These are phyloP conservation scores for Callithrix jacchus DNA, from an alignment of 2,113 vertebrate species.

Conservation along the genomic window DNA sequence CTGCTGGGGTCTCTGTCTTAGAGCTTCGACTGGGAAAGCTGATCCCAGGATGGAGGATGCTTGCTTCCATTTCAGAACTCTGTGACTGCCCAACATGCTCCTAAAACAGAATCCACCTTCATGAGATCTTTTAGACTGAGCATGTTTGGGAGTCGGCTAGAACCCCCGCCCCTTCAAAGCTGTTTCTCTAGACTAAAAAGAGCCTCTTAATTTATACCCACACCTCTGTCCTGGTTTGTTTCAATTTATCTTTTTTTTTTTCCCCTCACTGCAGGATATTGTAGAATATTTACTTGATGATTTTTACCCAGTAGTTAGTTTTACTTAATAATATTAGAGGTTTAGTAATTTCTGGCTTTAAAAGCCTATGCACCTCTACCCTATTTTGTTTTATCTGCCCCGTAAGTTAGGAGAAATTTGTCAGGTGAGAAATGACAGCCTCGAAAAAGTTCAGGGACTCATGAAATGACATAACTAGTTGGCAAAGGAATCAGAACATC, in stretches of 20 bases:
- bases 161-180: background rate
- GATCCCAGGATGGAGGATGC: background rate
- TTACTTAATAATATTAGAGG: conserved; percentile 27
- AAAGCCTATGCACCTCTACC: background rate
- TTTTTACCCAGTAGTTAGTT: conserved; percentile 27
- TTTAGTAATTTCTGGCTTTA: conserved; percentile 1
- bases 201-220: background rate
- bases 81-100: background rate
- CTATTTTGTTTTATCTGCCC: background rate
- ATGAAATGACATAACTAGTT: background rate
- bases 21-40: background rate
- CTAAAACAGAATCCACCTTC: background rate
- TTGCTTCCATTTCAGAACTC: background rate
- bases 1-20: background rate
- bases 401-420: background rate
- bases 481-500: background rate
- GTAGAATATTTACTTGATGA: background rate
- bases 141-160: background rate
- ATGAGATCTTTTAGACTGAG: background rate
- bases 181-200: conserved; percentile 2
- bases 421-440: background rate
- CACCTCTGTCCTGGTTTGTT: background rate
- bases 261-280: background rate
- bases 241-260: background rate
- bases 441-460: background rate